These are phyloP conservation scores for Agapornis canus DNA, from an alignment of 2,797 vertebrate species.

Conservation along the genomic window DNA sequence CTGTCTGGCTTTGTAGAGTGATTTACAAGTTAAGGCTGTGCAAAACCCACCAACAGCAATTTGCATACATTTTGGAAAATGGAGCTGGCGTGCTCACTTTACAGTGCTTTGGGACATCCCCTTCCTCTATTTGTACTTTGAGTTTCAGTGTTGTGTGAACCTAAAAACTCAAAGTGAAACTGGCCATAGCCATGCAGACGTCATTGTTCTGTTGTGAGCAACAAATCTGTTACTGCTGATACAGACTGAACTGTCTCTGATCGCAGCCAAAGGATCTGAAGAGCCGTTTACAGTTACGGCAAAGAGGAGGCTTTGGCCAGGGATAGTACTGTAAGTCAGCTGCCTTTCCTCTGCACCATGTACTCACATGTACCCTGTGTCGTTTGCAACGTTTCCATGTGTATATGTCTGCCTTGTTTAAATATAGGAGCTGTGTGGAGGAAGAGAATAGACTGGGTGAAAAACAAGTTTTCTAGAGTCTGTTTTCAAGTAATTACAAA, in stretches of 20 bases:
- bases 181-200: neutral
- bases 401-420: neutral
- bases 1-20: neutral
- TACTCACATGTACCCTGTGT: accelerated
- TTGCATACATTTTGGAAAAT: constrained; percentile 54
- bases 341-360: accelerated
- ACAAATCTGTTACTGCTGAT: neutral
- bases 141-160: constrained; percentile 34
- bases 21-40: neutral
- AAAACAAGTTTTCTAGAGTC: neutral
- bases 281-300: neutral
- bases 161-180: constrained; percentile 49
- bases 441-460: neutral
- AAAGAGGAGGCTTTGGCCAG: neutral
- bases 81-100: neutral
- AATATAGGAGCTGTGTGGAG: neutral
- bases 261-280: neutral
- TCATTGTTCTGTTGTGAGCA: neutral
- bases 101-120: constrained; percentile 26
- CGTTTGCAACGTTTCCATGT: accelerated
- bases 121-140: constrained; percentile 8
- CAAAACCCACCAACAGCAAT: neutral
- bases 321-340: neutral
- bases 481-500: neutral
- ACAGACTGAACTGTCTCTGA: neutral